Evolutionary conservation across 2,888 invertebrate genomes (phyloP), one percentile per base, ranked within the genome.

Genomic region (Agrochola lychnidis): DNA sequence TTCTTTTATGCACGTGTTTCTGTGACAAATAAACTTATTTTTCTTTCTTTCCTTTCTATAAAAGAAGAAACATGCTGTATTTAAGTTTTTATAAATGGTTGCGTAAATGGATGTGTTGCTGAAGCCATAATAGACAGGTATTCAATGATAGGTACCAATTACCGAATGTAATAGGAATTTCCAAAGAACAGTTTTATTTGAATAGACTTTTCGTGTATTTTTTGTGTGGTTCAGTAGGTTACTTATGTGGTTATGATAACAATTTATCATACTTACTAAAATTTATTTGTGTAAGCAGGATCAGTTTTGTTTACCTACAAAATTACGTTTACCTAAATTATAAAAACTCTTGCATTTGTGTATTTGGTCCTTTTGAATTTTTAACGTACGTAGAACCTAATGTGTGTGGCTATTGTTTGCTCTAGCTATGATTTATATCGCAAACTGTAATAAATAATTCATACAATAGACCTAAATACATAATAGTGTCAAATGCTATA

Each of bases 381-480:
- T 36, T 75, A 25, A 45, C 36, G 30, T 72, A 57, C 59, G 4
- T 36, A 48, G 4, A 51, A 51, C n/a, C 16, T 51, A 71, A 61
- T 57, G 51, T 67, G 42, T 51, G 40, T 19, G 42, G 62, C 68
- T 57, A 84, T 83, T 86, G 79, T 84, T 83, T 79, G 79, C 64
- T 79, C 36, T 70, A 56, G 53, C 42, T 73, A 57, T 73, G 67
- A 67, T 79, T 72, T 82, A 85, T 89, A 90, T 89, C 88, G 78
- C 86, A 83, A 87, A 89, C 88, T 85, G 88, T 84, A 76, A 91
- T 93, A 90, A 90, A 93, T 93, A 92, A 94, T 94, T 92, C 92
- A 93, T 92, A 92, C 89, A 91, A 90, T 86, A 89, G 91, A 90
- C 93, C 94, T 90, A 92, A 93, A 94, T 93, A 93, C 94, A 94